Conservation (phyloP, 2,797 vertebrate genomes). For the Mus spretus region DNA sequence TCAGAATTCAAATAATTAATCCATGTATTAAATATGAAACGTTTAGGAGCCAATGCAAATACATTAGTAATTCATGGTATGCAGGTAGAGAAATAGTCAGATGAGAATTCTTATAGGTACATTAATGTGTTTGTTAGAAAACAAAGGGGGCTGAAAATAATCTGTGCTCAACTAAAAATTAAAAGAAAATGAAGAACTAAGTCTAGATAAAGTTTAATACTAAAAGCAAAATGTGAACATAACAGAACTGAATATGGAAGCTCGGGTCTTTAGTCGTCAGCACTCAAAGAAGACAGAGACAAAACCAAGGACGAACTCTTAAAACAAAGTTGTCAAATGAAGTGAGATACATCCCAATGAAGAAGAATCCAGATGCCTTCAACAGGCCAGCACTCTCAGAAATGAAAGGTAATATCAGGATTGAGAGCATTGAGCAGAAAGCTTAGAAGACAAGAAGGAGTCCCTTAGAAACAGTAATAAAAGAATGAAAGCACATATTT, state of each 20-base stretch:
- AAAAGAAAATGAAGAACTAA: slow-evolving; percentile 37
- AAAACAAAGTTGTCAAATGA: not conserved
- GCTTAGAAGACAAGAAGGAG: not conserved
- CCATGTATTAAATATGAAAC: slow-evolving; percentile 70
- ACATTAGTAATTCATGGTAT: slow-evolving; percentile 36
- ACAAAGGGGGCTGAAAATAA: slow-evolving; percentile 5
- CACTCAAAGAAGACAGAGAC: not conserved
- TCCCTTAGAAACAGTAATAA: not conserved
- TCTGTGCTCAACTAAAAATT: slow-evolving; percentile 8
- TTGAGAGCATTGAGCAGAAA: not conserved
- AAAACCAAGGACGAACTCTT: slow-evolving; percentile 16
- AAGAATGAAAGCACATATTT: not conserved
- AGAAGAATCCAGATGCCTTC: not conserved
- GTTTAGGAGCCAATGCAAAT: slow-evolving; percentile 42
- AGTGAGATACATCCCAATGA: not conserved
- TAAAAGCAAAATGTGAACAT: slow-evolving; percentile 25
- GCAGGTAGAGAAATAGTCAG: not conserved
- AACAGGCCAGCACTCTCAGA: not conserved
- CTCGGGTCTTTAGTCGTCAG: not conserved
- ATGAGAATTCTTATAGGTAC: not conserved
- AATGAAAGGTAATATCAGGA: not conserved
- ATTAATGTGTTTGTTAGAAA: slow-evolving; percentile 40
- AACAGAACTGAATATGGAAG: not conserved
- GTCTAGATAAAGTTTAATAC: not conserved
- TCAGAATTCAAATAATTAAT: slow-evolving; percentile 55